A percentile compares a stretch with the other conserved stretches of the same genome.
Conservation (phyloP, 2,113 vertebrate species). For the Macquaria australasica region DNA sequence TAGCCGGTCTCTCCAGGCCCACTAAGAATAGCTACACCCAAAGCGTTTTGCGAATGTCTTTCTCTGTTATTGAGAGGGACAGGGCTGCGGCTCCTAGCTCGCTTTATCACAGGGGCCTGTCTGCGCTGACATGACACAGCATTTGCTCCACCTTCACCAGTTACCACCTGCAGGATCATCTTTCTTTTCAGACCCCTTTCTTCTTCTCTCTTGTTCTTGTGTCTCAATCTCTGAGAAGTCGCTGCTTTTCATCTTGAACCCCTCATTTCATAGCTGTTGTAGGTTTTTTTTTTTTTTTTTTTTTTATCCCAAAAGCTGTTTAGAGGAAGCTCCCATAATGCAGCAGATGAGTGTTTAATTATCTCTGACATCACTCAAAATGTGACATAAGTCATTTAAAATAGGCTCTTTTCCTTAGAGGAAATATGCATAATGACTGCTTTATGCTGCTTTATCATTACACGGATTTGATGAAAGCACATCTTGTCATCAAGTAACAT, state of each 20-base stretch:
- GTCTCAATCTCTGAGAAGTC: neutral
- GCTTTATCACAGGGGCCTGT: conserved; percentile 20
- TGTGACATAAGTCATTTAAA: conserved; percentile 21
- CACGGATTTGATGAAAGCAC: conserved; percentile 17
- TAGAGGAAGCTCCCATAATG: conserved; percentile 1
- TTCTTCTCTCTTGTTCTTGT: neutral
- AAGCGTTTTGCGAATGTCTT: conserved; percentile 37
- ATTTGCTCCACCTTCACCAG: conserved; percentile 14
- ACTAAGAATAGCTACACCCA: conserved; percentile 66
- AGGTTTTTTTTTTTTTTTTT: too few species aligned
- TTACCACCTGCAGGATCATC: neutral
- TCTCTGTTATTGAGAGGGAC: conserved; percentile 51
- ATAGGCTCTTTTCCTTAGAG: neutral
- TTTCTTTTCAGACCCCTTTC: neutral
- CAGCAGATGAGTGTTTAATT: conserved; percentile 1
- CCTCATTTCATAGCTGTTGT: neutral
- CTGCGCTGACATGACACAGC: conserved; percentile 55
- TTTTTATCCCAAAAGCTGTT: neutral
- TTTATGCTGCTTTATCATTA: conserved; percentile 31
- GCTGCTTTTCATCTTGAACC: neutral
- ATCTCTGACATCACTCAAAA: conserved; percentile 13
- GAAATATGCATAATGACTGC: conserved; percentile 26
- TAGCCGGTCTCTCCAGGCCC: conserved; percentile 13
- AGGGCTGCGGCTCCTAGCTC: neutral
- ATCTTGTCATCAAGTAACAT: conserved; percentile 44